Base-by-base conservation (phyloP, 2,888 invertebrate species). In the Creontiades dilutus region DNA sequence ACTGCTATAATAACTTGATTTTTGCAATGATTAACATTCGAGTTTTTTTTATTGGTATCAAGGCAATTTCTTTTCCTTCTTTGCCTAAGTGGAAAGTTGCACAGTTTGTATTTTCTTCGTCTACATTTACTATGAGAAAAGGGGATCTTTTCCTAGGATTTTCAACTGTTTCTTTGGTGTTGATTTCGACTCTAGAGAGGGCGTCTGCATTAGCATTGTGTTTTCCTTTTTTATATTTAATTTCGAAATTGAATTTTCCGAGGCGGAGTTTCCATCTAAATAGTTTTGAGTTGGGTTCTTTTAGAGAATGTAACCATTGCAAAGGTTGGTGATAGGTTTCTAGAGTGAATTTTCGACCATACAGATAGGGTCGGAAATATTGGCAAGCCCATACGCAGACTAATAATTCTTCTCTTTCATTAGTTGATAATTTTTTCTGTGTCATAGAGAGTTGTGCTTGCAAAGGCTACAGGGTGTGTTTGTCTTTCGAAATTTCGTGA, bases 381-480 rank as follows among this genome's bases (percentile, higher is more conserved):
- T 52, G 52, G 52, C 2, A 52, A 11, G 52, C 52, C 52, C 11
- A 11, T 2, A 52, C 52, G 11, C 52, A 52, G 11, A 12, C 52
- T 7, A 52, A 16, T 52, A 52, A 12, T 52, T 52, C 52, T n/a
- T n/a, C n/a, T n/a, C n/a, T n/a, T 48, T 48, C 48, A 13, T 1
- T 52, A 11, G 52, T 52, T 92, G 93, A 7, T 92, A 28, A 13
- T 93, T 92, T 16, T 37, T 37, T 37, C 37, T 37, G 37, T 37
- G 37, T 57, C 91, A 86, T 93, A 93, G 90, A 92, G 91, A 52
- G 92, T 91, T n/a, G 93, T 93, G 89, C 92, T 93, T 5, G 93
- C 81, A 87, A 93, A 93, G 7, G 93, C 93, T 57, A 93, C 27
- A 90, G 93, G 93, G 90, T 93, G 92, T 91, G 93, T 92, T 2